Conservation (phyloP, 1,140 invertebrate genomes). For the Theocolax elegans region DNA sequence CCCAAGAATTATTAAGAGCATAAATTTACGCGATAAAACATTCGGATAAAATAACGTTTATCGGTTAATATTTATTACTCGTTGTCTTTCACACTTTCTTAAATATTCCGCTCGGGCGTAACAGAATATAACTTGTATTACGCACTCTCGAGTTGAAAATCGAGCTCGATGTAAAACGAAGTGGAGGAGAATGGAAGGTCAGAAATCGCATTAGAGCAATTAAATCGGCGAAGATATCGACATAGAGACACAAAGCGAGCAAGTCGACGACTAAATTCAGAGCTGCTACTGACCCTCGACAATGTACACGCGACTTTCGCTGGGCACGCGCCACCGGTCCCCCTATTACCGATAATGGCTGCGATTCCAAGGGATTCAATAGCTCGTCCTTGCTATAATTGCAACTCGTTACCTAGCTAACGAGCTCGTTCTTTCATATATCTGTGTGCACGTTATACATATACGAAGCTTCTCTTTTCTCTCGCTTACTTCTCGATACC, state of each 20-base stretch:
- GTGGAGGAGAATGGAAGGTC: neutral
- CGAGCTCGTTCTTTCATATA: slow-evolving; percentile 26
- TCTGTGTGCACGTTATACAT: neutral
- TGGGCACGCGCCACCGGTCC: slow-evolving; percentile 34
- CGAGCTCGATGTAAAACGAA: too few relatives aligned
- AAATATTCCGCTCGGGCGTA: neutral
- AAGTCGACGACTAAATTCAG: slow-evolving; percentile 27
- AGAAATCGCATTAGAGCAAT: slow-evolving; percentile 22
- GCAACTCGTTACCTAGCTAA: slow-evolving; percentile 37
- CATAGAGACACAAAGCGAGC: too few relatives aligned
- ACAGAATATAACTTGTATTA: too few relatives aligned
- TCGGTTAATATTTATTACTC: neutral
- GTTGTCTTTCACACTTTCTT: neutral
- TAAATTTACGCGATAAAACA: neutral
- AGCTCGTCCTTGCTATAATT: slow-evolving; percentile 31
- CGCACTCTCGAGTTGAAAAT: too few relatives aligned
- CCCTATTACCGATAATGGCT: slow-evolving; percentile 40
- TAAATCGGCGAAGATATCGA: too few relatives aligned
- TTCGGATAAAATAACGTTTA: neutral
- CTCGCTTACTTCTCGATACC: neutral
- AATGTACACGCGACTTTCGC: slow-evolving; percentile 41
- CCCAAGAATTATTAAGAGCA: neutral
- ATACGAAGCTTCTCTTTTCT: neutral
- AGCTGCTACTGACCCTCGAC: too few relatives aligned
- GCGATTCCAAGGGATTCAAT: slow-evolving; percentile 33